These are phyloP conservation scores for Podiceps cristatus DNA, from an alignment of 2,113 vertebrate species.

Conservation along the genomic window DNA sequence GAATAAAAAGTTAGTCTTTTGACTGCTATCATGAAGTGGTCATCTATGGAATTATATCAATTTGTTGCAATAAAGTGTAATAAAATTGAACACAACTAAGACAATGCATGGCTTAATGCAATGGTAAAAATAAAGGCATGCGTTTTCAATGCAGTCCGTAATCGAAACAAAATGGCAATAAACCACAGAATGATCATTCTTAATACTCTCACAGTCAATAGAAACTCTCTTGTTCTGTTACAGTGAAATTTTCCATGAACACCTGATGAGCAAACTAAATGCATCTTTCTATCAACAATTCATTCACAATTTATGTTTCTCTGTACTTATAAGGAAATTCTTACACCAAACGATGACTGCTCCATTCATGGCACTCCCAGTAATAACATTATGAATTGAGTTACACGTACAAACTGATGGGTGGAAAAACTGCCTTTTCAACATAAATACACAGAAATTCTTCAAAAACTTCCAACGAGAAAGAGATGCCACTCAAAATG, in stretches of 20 bases:
- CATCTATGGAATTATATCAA: not conserved
- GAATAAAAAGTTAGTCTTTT: not conserved
- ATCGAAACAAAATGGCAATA: not conserved
- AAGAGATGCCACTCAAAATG: not conserved
- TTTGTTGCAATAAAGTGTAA: not conserved
- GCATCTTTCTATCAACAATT: not conserved
- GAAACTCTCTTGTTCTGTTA: not conserved
- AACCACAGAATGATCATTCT: not conserved
- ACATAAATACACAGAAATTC: not conserved
- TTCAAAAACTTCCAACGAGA: not conserved
- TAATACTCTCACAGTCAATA: not conserved
- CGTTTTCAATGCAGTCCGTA: not conserved
- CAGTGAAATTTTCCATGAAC: not conserved
- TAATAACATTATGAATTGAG: not conserved
- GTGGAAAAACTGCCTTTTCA: not conserved
- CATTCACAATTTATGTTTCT: not conserved
- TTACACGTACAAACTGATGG: not conserved
- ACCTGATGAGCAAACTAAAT: not conserved
- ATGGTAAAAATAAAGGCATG: not conserved
- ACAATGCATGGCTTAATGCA: not conserved
- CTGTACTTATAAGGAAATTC: not conserved
- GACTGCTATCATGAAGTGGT: not conserved
- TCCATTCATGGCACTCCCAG: not conserved
- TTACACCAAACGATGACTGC: not conserved
- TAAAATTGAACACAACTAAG: not conserved